Percentiles rank a stretch among this genome's conserved stretches.
Evolutionary conservation across 2,113 vertebrate genomes (phyloP).

Genomic region (Macquaria ambigua): DNA sequence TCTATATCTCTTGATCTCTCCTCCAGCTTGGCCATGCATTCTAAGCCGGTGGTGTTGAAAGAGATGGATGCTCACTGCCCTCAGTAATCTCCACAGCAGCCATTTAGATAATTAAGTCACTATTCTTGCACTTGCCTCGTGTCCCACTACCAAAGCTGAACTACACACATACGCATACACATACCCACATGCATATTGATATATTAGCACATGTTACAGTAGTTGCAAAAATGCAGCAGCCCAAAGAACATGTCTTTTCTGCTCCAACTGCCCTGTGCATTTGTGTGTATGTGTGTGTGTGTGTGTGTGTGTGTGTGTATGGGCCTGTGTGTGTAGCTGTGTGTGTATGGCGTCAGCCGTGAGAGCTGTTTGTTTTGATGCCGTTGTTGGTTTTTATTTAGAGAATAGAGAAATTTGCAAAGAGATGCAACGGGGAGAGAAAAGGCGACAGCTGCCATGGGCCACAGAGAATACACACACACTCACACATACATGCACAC

Average conservation of each 20-base stretch:
- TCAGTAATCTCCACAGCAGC: slow-evolving; percentile 71
- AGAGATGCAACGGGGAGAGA: slow-evolving; percentile 61
- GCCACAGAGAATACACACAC: slow-evolving; percentile 62
- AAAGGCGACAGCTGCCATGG: slow-evolving; percentile 75
- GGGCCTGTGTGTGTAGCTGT: neutral
- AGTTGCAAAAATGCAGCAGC: slow-evolving; percentile 8
- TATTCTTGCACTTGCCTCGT: slow-evolving; percentile 60
- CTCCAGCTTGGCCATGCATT: slow-evolving; percentile 52
- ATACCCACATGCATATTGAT: slow-evolving; percentile 9
- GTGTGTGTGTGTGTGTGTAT: neutral
- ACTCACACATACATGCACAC: neutral
- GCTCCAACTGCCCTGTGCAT: neutral
- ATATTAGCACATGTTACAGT: slow-evolving; percentile 3
- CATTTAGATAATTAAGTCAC: slow-evolving; percentile 83
- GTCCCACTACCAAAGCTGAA: slow-evolving; percentile 33
- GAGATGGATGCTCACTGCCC: slow-evolving; percentile 75
- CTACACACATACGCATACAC: neutral
- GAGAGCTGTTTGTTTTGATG: slow-evolving; percentile 69
- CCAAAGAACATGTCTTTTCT: neutral
- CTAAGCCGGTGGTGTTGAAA: slow-evolving; percentile 67
- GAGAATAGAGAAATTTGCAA: slow-evolving; percentile 60
- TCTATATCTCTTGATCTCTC: slow-evolving; percentile 70
- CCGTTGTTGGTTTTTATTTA: slow-evolving; percentile 70
- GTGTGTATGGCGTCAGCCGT: slow-evolving; percentile 41
- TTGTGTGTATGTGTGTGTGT: neutral